Base-by-base conservation (phyloP, 2,888 invertebrate species). In the Meghimatium bilineatum region DNA sequence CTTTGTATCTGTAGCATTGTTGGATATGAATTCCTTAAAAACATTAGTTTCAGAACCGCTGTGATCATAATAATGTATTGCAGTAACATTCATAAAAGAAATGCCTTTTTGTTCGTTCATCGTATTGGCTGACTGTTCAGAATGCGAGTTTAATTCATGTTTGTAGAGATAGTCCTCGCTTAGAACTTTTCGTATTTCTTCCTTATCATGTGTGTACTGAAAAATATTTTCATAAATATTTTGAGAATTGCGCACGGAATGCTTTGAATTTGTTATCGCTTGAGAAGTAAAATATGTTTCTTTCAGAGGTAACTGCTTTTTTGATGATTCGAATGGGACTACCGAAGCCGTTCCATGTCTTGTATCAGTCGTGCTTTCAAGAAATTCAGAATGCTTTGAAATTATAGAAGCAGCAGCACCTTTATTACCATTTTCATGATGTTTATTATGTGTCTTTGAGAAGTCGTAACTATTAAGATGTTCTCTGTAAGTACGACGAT, bases 401-500 rank as follows among this genome's bases (percentile, higher is more conserved):
- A n/a, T 6, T 29, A 3, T 44, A n/a, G n/a, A 2, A 72, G 29
- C 14, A n/a, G n/a, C 49, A 5, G n/a, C n/a, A 17, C 3, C 44
- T 12, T 5, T 49, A n/a, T 44, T 44, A n/a, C 2, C n/a, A 44
- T 29, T 49, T n/a, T 6, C n/a, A 29, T 8, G n/a, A 3, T n/a
- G 14, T 56, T 56, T 76, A 76, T 32, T 34, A 3, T 34, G 29
- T 38, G 66, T 17, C 2, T 66, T 63, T 17, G 63, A 38, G 17
- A 77, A 77, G 63, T 77, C 77, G n/a, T n/a, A 63, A 29, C 63
- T 38, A 32, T 36, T 32, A 56, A 80, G 80, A 36, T 80, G 80
- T 0, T 56, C 71, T n/a, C 80, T 29, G 60, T 80, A 80, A n/a
- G 49, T n/a, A 12, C 80, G 69, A n/a, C 60, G 71, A 17, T 71